Percentiles rank a stretch among this genome's conserved stretches.
Evolutionary conservation across 2,888 invertebrate genomes (phyloP).

Genomic region (Falcaria lacertinaria): DNA sequence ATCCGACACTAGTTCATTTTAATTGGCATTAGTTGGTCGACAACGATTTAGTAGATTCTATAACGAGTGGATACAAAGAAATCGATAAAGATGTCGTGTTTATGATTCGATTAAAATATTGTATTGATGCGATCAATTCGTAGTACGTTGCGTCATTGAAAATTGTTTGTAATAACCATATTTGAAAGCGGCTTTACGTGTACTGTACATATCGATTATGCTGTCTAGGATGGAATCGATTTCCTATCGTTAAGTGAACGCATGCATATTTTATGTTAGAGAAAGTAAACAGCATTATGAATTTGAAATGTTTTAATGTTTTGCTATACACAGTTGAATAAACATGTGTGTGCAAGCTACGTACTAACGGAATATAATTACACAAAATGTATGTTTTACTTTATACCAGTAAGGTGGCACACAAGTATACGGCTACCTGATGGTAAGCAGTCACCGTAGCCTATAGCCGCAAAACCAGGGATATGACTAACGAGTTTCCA

Average conservation of each 20-base stretch:
- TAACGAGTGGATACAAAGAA: not conserved
- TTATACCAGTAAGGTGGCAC: too few species aligned
- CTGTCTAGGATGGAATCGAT: not conserved
- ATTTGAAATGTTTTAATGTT: too few species aligned
- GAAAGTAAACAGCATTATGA: not conserved
- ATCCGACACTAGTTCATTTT: conserved; percentile 59
- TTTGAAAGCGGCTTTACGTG: not conserved
- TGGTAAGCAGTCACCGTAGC: too few species aligned
- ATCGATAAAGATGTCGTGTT: not conserved
- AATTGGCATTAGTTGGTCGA: conserved; percentile 41
- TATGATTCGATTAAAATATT: too few species aligned
- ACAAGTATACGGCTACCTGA: too few species aligned
- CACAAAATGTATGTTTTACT: too few species aligned
- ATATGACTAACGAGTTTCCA: too few species aligned
- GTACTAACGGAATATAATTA: too few species aligned
- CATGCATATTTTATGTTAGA: not conserved
- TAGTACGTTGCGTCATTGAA: not conserved
- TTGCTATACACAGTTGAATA: too few species aligned
- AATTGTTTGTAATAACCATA: not conserved
- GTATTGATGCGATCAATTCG: too few species aligned
- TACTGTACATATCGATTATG: not conserved
- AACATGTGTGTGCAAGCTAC: too few species aligned
- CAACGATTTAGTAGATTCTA: not conserved
- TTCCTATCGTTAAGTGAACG: not conserved
- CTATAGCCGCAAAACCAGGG: too few species aligned